These are phyloP conservation scores for Misgurnus anguillicaudatus DNA, from an alignment of 2,113 vertebrate genomes.

Conservation along the genomic window DNA sequence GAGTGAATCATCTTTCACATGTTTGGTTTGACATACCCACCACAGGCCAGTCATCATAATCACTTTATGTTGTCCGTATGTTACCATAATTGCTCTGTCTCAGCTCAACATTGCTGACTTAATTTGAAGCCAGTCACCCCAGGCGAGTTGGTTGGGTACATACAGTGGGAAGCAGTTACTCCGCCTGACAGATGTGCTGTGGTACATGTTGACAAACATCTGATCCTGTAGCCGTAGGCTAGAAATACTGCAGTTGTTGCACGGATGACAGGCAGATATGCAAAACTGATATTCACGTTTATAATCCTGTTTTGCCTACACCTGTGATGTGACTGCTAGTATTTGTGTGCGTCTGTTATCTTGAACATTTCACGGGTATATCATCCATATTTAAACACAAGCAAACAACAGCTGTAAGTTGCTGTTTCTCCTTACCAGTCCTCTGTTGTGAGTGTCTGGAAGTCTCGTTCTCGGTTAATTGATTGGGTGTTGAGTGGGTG, in stretches of 20 bases:
- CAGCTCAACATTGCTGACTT: conserved; percentile 33
- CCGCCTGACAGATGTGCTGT: conserved; percentile 65
- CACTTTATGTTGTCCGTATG: conserved; percentile 19
- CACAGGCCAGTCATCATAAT: conserved; percentile 30
- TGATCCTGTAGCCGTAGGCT: conserved; percentile 53
- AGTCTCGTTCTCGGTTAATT: conserved; percentile 52
- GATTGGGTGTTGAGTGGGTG: conserved; percentile 52
- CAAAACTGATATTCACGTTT: conserved; percentile 12
- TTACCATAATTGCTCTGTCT: conserved; percentile 20
- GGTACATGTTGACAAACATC: conserved; percentile 62
- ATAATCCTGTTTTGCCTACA: conserved; percentile 29
- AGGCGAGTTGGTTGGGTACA: conserved; percentile 51
- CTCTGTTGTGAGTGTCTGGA: background rate
- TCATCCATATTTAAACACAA: conserved; percentile 36
- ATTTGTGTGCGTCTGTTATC: conserved; percentile 10
- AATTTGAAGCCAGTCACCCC: conserved; percentile 33
- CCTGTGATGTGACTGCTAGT: conserved; percentile 15
- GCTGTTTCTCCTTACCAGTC: background rate
- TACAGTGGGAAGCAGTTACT: conserved; percentile 55
- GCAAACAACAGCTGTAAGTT: conserved; percentile 45
- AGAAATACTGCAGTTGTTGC: conserved; percentile 33
- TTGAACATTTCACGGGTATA: background rate
- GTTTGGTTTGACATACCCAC: conserved; percentile 12
- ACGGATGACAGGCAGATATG: conserved; percentile 26
- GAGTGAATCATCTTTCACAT: background rate